These are phyloP conservation scores for Dascillus cervinus DNA, from an alignment of 2,888 invertebrate genomes.

Conservation along the genomic window DNA sequence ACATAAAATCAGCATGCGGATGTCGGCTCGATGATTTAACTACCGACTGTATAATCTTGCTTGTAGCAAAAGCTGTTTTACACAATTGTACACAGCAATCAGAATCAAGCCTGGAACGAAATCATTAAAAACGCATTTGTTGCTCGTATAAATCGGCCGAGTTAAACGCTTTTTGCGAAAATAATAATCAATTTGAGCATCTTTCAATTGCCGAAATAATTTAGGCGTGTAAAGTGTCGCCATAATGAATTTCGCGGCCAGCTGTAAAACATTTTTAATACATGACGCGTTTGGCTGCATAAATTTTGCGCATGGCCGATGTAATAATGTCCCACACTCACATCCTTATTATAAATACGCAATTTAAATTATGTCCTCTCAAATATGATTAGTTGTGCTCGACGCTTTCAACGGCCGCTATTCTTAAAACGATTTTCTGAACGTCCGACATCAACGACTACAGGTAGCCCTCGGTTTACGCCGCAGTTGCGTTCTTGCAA, in stretches of 20 bases:
- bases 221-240: conserved; percentile 36
- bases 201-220: conserved; percentile 32
- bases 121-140: conserved; percentile 16
- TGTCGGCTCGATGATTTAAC: conserved; percentile 12
- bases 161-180: conserved; percentile 4
- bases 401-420: too few species aligned
- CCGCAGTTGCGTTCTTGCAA: too few species aligned
- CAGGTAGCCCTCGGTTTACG: too few species aligned
- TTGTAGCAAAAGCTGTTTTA: conserved; percentile 5
- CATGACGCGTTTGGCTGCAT: conserved; percentile 28
- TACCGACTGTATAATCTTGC: conserved; percentile 9
- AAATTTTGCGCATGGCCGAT: conserved; percentile 26
- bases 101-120: conserved; percentile 7
- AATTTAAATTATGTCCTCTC: conserved; percentile 17
- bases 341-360: conserved; percentile 22
- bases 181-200: conserved; percentile 20
- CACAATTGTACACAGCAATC: conserved; percentile 6
- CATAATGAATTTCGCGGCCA: conserved; percentile 36
- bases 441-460: too few species aligned
- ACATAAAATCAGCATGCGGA: conserved; percentile 16
- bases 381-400: conserved; percentile 13
- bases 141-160: background rate
- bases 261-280: conserved; percentile 35
- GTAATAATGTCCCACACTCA: conserved; percentile 23
- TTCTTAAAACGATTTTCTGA: too few species aligned